Percentiles rank a stretch among this genome's conserved stretches.
Evolutionary conservation across 2,113 vertebrate genomes (phyloP).

Genomic region (Oxyura jamaicensis): DNA sequence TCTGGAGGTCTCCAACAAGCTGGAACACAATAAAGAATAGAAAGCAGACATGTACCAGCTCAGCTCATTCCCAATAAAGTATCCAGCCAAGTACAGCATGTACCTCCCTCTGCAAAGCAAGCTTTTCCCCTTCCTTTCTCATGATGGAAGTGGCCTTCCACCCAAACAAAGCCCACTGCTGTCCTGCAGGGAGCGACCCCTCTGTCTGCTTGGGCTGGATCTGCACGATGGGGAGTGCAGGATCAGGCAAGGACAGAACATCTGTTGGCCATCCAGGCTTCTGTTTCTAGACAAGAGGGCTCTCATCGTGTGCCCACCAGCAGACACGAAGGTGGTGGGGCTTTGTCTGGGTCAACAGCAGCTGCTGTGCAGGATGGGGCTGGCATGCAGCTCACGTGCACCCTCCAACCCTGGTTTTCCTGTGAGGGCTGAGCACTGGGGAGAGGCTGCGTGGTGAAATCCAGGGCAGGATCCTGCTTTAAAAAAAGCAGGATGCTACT

Average conservation of each 20-base stretch:
- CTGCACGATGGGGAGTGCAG: neutral
- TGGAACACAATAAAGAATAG: neutral
- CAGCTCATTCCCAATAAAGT: neutral
- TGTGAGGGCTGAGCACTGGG: neutral
- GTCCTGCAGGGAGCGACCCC: neutral
- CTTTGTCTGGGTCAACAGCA: no score
- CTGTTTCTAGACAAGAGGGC: neutral
- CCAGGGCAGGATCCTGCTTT: neutral
- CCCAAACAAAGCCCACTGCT: neutral
- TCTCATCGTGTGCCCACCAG: fast-evolving
- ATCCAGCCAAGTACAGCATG: neutral
- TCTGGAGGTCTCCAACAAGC: neutral
- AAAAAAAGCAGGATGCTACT: neutral
- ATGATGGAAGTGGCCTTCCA: neutral
- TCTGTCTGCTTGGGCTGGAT: neutral
- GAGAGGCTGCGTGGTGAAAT: neutral
- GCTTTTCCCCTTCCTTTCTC: neutral
- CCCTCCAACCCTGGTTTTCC: neutral
- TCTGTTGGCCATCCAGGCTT: neutral
- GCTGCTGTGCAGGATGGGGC: neutral
- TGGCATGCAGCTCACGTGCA: neutral
- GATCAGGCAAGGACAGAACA: neutral
- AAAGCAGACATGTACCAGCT: neutral
- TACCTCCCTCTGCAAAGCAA: neutral
- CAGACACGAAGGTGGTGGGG: neutral